Evolutionary conservation across 2,888 invertebrate genomes (phyloP), one percentile per base, ranked within the genome.

Genomic region (Tenthredo notha): DNA sequence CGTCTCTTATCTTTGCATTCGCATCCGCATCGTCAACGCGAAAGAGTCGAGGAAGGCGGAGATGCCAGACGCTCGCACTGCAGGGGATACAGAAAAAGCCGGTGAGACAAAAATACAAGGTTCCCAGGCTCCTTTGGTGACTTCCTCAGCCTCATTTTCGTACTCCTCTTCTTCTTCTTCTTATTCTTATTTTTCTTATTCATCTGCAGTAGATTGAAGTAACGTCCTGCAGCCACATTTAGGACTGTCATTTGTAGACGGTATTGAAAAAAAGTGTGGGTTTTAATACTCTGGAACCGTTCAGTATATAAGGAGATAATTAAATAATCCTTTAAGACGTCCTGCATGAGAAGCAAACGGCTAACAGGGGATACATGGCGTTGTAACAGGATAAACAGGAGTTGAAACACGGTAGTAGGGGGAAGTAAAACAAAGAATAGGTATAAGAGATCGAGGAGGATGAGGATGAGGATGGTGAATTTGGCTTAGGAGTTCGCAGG

Each of bases 371-470:
- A 92, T 92, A 93, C 93, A 93, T 92, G 92, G 92, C 92, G 92
- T 93, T 91, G 92, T 92, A 92, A 92, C 92, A 92, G 91, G 91
- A 92, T 90, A 90, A 93, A 93, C 92, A 93, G 92, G 90, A 92
- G 92, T 93, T 91, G 91, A 89, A 89, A 92, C 91, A 92, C 87
- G 89, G 87, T 85, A 86, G 87, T 87, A 87, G 72, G 67, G 70
- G 67, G 67, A 61, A 72, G 83, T 83, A 83, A 84, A 67, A 77
- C 86, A 85, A 88, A 86, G 86, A 85, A 87, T 86, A 72, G 78
- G 84, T 85, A 75, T 33, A 40, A 37, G 47, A 61, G 86, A 86
- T 85, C 83, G 70, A 50, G 84, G 61, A 29, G 47, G 54, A 77
- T 18, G 61, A 29, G 47, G 54, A 77, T 18, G 74, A 82, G 75